phyloP scores from a whole-genome alignment of 2,113 vertebrate genomes.

The Martes martes region DNA sequence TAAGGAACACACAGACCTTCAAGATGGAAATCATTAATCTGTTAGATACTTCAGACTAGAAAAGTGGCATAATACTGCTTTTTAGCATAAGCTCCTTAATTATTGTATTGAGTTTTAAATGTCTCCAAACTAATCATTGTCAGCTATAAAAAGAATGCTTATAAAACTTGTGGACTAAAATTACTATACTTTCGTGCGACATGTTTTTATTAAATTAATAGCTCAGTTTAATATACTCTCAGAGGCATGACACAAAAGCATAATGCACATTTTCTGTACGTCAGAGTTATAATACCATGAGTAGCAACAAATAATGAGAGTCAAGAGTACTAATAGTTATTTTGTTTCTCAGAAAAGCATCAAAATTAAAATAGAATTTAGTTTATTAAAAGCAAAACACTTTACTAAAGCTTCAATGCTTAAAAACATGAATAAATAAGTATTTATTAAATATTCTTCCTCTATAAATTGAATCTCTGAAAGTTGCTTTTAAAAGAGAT shows the following conservation, averaged over 20 bases:
- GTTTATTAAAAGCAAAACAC: conserved; percentile 5
- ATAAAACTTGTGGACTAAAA: background rate
- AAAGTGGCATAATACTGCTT: background rate
- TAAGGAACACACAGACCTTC: background rate
- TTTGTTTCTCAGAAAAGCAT: conserved; percentile 11
- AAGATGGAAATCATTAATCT: background rate
- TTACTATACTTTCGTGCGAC: background rate
- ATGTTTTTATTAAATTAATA: conserved; percentile 30
- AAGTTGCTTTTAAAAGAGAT: conserved; percentile 24
- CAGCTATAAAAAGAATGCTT: background rate
- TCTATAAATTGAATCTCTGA: background rate
- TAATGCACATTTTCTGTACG: background rate
- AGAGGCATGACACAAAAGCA: background rate
- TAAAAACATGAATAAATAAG: background rate
- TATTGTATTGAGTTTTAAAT: conserved; percentile 8
- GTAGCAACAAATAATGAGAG: conserved; percentile 1
- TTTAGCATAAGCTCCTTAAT: background rate
- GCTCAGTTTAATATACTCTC: background rate
- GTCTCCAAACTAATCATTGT: background rate
- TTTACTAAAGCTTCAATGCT: background rate
- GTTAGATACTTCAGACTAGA: background rate
- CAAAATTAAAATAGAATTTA: conserved; percentile 21
- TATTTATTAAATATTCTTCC: background rate
- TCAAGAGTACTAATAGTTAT: background rate
- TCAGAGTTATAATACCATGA: background rate